Evolutionary conservation across 2,113 vertebrate genomes (phyloP).

Genomic region (Phalacrocorax carbo): DNA sequence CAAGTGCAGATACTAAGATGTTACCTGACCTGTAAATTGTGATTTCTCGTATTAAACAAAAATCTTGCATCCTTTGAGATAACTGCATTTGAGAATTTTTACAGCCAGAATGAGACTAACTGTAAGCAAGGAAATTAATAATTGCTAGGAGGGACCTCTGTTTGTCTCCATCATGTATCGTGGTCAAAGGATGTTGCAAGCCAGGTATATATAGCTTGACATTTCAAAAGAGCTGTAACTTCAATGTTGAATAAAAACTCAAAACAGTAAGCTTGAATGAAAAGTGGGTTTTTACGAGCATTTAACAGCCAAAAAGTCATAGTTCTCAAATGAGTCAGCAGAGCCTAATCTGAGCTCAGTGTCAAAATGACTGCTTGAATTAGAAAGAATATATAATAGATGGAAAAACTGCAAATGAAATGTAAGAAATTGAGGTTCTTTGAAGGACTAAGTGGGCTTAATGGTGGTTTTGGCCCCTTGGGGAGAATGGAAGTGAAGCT

Average conservation of each 20-base stretch:
- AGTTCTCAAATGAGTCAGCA: neutral
- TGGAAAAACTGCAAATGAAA: neutral
- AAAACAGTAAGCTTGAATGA: neutral
- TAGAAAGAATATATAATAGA: neutral
- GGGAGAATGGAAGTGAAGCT: neutral
- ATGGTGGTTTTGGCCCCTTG: neutral
- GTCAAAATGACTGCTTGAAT: neutral
- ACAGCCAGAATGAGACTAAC: neutral
- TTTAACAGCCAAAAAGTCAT: neutral
- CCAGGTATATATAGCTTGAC: neutral
- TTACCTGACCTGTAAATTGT: neutral
- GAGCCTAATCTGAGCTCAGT: neutral
- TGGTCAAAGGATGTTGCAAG: neutral
- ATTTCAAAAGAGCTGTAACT: neutral
- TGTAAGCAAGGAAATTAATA: neutral
- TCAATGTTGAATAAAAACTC: neutral
- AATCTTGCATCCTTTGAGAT: neutral
- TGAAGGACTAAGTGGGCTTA: neutral
- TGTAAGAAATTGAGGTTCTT: neutral
- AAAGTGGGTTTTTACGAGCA: neutral
- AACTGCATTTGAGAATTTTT: neutral
- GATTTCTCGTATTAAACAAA: neutral
- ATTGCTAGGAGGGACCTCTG: neutral
- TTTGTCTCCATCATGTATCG: rapidly evolving
- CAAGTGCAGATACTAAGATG: neutral